phyloP scores from a whole-genome alignment of 2,113 vertebrate species.

The rat (Rattus norvegicus) region DNA sequence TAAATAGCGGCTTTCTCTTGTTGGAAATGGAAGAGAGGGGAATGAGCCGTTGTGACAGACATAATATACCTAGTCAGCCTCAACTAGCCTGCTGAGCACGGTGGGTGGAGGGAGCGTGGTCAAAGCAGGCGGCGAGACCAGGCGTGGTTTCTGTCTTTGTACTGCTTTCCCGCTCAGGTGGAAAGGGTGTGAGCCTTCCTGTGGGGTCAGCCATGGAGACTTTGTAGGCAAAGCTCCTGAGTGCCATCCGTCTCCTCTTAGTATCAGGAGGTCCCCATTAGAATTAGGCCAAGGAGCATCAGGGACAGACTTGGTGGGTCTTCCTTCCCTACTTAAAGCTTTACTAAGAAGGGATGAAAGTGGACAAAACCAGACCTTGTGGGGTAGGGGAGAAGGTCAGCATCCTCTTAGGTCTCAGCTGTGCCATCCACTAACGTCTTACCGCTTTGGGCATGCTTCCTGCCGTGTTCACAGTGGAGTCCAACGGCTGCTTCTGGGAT shows the following conservation, averaged over 20 bases:
- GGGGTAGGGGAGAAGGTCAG: conserved; percentile 35
- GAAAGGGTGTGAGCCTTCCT: conserved; percentile 1
- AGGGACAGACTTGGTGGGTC: background rate
- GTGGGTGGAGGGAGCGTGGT: background rate
- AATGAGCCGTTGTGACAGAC: background rate
- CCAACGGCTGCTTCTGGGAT: conserved; percentile 74
- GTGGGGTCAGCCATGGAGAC: background rate
- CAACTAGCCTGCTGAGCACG: background rate
- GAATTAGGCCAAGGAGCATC: background rate
- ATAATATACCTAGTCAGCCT: background rate
- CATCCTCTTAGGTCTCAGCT: conserved; percentile 36
- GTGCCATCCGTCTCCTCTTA: background rate
- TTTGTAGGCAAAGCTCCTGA: background rate
- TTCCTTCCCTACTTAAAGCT: background rate
- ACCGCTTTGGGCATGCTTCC: conserved; percentile 82
- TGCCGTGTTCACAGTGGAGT: conserved; percentile 73
- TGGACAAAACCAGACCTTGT: conserved; percentile 52
- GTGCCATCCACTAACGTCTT: conserved; percentile 80
- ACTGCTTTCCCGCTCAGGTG: background rate
- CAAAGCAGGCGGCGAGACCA: background rate
- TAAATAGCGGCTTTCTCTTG: conserved; percentile 9
- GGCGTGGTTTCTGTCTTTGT: background rate
- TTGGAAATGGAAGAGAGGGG: background rate
- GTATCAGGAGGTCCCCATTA: background rate
- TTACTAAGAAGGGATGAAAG: conserved; percentile 53